Evolutionary conservation across 2,113 vertebrate species (phyloP).

Genomic region (Azemiops feae): DNA sequence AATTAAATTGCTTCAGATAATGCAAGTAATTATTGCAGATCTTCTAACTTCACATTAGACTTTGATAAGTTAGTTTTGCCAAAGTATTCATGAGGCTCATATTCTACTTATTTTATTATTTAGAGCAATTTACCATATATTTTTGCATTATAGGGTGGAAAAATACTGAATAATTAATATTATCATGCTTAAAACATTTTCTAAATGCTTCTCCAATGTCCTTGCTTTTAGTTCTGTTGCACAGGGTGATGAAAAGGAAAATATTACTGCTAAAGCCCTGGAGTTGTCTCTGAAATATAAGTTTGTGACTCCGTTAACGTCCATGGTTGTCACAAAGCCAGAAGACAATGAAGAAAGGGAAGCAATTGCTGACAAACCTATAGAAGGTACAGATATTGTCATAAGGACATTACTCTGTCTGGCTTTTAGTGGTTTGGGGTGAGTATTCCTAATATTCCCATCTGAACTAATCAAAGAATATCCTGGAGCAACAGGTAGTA

Average conservation of each 20-base stretch:
- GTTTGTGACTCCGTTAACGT: conserved; percentile 91
- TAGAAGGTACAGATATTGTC: conserved; percentile 69
- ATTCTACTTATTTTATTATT: not conserved
- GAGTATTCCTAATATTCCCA: not conserved
- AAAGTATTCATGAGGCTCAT: not conserved
- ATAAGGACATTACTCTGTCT: not conserved
- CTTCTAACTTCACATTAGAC: not conserved
- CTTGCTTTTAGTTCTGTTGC: conserved; percentile 38
- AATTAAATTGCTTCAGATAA: not conserved
- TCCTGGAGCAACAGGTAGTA: not conserved
- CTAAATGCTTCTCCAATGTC: not conserved
- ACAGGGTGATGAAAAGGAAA: conserved; percentile 75
- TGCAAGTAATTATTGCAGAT: not conserved
- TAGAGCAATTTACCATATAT: not conserved
- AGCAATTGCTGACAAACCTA: conserved; percentile 83
- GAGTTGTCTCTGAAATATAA: conserved; percentile 86
- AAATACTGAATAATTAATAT: not conserved
- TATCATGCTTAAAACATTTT: not conserved
- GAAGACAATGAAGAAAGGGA: conserved; percentile 64
- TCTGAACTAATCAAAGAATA: too few relatives aligned
- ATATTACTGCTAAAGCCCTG: conserved; percentile 75
- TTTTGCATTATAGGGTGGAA: not conserved
- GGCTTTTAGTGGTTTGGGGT: not conserved
- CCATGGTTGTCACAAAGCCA: conserved; percentile 97
- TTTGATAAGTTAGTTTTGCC: not conserved